Evolutionary conservation across 2,888 invertebrate species (phyloP).

Genomic region (Augochlorella aurata): DNA sequence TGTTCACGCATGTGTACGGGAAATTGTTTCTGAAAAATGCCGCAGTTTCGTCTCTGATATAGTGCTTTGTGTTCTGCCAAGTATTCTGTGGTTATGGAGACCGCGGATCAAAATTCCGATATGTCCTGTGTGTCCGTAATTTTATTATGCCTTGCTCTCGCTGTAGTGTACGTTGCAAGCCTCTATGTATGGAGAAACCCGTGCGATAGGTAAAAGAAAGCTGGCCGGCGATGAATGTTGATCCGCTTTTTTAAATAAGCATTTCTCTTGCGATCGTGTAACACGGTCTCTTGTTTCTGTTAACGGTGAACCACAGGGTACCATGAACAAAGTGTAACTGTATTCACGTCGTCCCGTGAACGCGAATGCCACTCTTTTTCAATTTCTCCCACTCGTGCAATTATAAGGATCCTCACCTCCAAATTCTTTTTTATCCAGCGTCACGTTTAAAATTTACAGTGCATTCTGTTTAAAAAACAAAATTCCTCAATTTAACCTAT

Average conservation of each 20-base stretch:
- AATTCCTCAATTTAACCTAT: neutral
- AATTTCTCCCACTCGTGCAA: constrained; percentile 58
- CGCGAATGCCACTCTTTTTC: constrained; percentile 52
- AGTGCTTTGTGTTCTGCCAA: neutral
- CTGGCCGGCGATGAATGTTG: constrained; percentile 46
- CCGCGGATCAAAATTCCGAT: constrained; percentile 73
- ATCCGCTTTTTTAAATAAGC: constrained; percentile 46
- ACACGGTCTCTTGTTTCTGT: constrained; percentile 52
- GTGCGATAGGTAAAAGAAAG: constrained; percentile 86
- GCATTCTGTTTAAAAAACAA: neutral
- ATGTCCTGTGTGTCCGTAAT: constrained; percentile 85
- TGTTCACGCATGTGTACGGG: neutral
- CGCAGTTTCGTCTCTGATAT: neutral
- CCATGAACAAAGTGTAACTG: constrained; percentile 69
- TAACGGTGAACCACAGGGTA: constrained; percentile 57
- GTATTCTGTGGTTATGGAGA: constrained; percentile 69
- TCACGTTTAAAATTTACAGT: constrained; percentile 28
- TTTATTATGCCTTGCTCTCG: constrained; percentile 89
- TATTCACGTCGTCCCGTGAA: constrained; percentile 62
- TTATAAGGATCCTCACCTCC: constrained; percentile 45
- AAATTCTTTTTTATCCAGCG: constrained; percentile 29
- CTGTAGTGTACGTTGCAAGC: constrained; percentile 92
- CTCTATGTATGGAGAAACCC: constrained; percentile 93
- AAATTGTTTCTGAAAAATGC: neutral
- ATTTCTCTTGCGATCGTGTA: constrained; percentile 28